Evolutionary conservation across 1,140 invertebrate species (phyloP), one percentile per base, ranked within the genome.

Genomic region (Phenacoccus solenopsis): DNA sequence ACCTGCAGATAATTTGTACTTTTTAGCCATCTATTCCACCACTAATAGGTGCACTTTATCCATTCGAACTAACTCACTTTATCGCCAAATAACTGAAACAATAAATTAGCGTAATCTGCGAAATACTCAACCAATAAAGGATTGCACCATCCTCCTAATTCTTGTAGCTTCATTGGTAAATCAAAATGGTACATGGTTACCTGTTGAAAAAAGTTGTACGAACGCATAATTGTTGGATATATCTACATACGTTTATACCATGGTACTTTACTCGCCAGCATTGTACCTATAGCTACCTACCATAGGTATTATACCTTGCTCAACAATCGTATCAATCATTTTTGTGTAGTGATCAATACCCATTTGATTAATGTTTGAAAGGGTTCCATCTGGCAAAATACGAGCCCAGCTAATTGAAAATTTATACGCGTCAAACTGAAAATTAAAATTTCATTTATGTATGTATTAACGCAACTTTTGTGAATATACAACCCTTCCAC

Each of bases 351-450:
- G 80, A 20, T 80, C 75, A 12, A 82, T 68, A 9, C 86, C 87
- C 69, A 82, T 80, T 28, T 81, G 77, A 74, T 87, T 87, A 0
- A 87, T 75, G 21, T 79, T 72, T 73, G 82, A 79, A 1, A 77
- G 74, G 21, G 79, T 79, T 28, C 85, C 85, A 25, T 80, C 81
- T 0, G 85, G 85, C n/a, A 87, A 73, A 32, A 87, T 80, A 68
- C 86, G 77, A 0, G 84, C 72, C 86, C 86, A 87, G 1, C 84
- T 84, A 16, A 87, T 78, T 0, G 87, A 88, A 75, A 88, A 85
- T 13, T 85, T 80, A 75, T 89, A 89, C 67, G 84, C 79, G 71
- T 83, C 77, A 0, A 84, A 72, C 73, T 49, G 38, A 56, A 35
- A 69, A 9, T 49, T 4, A 5, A 49, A 49, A 49, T n/a, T n/a